Evolutionary conservation across 1,140 invertebrate species (phyloP).

Genomic region (Caenorhabditis tropicalis): DNA sequence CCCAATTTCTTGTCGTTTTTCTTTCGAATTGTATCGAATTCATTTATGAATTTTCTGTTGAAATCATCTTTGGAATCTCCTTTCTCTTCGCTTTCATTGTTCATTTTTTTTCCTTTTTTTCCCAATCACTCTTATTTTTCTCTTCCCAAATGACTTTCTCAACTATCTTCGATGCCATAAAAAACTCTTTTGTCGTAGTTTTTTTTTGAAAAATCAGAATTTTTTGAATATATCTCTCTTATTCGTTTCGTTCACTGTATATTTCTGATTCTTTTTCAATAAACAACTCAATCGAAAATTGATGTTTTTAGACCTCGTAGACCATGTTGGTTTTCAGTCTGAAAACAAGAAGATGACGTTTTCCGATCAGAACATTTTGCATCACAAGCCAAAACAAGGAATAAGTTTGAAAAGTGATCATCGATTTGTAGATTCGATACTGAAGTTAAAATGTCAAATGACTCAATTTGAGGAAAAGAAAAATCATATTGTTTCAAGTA

Average conservation of each 20-base stretch:
- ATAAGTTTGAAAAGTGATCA: not conserved
- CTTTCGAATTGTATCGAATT: too few species aligned
- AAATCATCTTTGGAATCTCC: not conserved
- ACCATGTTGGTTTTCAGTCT: not conserved
- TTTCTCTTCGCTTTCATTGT: not conserved
- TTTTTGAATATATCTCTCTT: not conserved
- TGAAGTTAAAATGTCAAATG: too few species aligned
- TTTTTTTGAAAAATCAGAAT: too few species aligned
- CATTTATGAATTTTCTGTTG: not conserved
- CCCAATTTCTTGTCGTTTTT: not conserved
- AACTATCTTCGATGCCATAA: not conserved
- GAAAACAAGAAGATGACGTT: not conserved
- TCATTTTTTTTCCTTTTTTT: not conserved
- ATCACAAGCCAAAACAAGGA: slow-evolving; percentile 8
- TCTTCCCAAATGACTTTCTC: not conserved
- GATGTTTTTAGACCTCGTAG: not conserved
- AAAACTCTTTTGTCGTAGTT: too few species aligned
- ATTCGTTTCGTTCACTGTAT: not conserved
- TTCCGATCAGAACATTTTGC: not conserved
- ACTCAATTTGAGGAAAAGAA: too few species aligned
- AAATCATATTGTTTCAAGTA: too few species aligned
- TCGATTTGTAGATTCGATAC: not conserved
- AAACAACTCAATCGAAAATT: not conserved
- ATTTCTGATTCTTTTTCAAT: not conserved
- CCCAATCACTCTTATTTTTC: not conserved